These are phyloP conservation scores for Ceratina calcarata DNA, from an alignment of 1,140 invertebrate genomes.

Conservation along the genomic window DNA sequence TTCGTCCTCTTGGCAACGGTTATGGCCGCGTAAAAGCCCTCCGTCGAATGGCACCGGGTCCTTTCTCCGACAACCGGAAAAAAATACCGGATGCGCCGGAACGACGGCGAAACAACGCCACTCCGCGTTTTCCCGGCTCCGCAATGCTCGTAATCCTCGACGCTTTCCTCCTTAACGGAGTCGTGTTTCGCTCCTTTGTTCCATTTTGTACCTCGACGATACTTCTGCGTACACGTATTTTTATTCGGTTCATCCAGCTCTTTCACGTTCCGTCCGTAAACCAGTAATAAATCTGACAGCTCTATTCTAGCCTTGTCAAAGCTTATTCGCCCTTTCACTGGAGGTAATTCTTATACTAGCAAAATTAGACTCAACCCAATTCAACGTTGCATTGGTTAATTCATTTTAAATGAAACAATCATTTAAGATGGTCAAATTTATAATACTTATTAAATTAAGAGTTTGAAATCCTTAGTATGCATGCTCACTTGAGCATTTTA, in stretches of 20 bases:
- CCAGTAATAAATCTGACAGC: too few species aligned
- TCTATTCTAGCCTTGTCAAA: too few species aligned
- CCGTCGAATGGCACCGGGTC: conserved; percentile 34
- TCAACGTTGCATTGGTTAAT: too few species aligned
- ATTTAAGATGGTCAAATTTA: too few species aligned
- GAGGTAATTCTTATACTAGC: too few species aligned
- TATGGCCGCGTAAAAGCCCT: conserved; percentile 57
- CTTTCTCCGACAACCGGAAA: neutral
- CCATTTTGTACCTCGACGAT: conserved; percentile 7
- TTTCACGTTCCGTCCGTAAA: too few species aligned
- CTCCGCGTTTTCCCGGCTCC: conserved; percentile 2
- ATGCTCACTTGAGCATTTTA: too few species aligned
- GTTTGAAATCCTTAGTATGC: too few species aligned
- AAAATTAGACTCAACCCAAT: too few species aligned
- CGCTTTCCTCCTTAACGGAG: conserved; percentile 23
- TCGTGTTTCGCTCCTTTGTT: neutral
- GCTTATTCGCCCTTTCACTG: too few species aligned
- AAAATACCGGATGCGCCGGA: neutral
- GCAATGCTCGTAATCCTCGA: conserved; percentile 33
- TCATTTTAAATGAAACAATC: too few species aligned
- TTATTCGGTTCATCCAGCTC: neutral
- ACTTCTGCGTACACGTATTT: neutral
- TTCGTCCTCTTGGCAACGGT: conserved; percentile 33
- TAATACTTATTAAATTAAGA: too few species aligned
- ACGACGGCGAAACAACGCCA: conserved; percentile 9